phyloP scores from a whole-genome alignment of 2,888 invertebrate species.

The Xylota segnis region DNA sequence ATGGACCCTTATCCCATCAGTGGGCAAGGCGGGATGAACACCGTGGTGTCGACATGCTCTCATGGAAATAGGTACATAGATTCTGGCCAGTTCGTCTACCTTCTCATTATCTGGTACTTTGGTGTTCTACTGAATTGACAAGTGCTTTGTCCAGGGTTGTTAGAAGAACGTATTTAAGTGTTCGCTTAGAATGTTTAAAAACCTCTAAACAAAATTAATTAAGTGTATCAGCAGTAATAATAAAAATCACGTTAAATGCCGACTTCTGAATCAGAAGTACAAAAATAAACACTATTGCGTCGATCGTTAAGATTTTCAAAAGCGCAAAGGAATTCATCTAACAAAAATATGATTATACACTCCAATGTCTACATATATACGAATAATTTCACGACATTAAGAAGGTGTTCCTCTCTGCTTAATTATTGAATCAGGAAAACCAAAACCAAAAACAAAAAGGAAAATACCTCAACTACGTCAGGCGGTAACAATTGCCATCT shows the following conservation, averaged over 20 bases:
- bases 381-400: slow-evolving; percentile 34
- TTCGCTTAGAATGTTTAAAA: slow-evolving; percentile 13
- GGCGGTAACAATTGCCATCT: slow-evolving; percentile 52
- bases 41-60: too few relatives aligned
- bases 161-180: too few relatives aligned
- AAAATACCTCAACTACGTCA: slow-evolving; percentile 26
- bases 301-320: slow-evolving; percentile 13
- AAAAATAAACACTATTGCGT: background rate
- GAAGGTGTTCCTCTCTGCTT: slow-evolving; percentile 29
- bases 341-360: slow-evolving; percentile 21
- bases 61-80: too few relatives aligned
- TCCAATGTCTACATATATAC: slow-evolving; percentile 26
- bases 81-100: too few relatives aligned
- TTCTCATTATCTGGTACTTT: too few relatives aligned
- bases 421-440: slow-evolving; percentile 21
- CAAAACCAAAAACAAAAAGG: slow-evolving; percentile 9
- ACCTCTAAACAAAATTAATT: background rate
- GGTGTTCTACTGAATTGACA: too few relatives aligned
- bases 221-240: slow-evolving; percentile 1
- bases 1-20: too few relatives aligned
- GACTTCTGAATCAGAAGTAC: slow-evolving; percentile 17
- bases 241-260: slow-evolving; percentile 1
- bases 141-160: too few relatives aligned
- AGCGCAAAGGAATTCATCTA: slow-evolving; percentile 20
- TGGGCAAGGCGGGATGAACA: too few relatives aligned